Base-by-base conservation (phyloP, 2,888 invertebrate species). In the Thymelicus lineola region DNA sequence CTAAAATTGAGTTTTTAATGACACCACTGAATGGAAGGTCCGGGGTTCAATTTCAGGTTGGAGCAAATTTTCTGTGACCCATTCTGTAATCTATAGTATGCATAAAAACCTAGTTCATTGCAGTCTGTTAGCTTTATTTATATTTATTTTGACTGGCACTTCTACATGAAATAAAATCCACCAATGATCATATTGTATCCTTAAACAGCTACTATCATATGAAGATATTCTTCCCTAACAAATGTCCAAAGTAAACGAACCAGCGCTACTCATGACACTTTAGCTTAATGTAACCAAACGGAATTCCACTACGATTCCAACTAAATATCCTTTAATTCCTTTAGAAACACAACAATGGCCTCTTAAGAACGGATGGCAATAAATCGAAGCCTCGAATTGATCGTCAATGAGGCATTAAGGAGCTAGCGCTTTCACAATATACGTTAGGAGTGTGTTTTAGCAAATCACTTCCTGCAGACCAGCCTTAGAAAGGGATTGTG, bases 401-500 rank as follows among this genome's bases (percentile, higher is more conserved):
- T 88, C 87, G 85, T 86, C 89, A 88, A 91, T 90, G 85, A 86
- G 83, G 88, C 90, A 90, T 91, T 90, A 91, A 90, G 87, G 80
- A 86, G 83, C 86, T 82, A 83, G 86, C 87, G 84, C 90, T 86
- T 87, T 84, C 80, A 90, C 90, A 90, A 92, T 91, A 83, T 86
- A 90, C 89, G 91, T 90, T 91, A 90, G 86, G 87, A 88, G 87
- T 89, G 85, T 91, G 88, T 92, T 92, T 91, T 87, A 90, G 89
- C 93, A 87, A 93, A 93, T 93, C 92, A 93, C 86, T 93, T 93
- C 92, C 93, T 89, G 77, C 76, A 75, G 77, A 80, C 80, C 73
- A 82, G 80, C 78, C 80, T 81, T 80, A 80, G 77, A 90, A 88
- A 84, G 79, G 85, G 82, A 83, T 79, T 80, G 83, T 81, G 85